phyloP scores from a whole-genome alignment of 2,888 invertebrate genomes.

The Polyommatus iphigenia region DNA sequence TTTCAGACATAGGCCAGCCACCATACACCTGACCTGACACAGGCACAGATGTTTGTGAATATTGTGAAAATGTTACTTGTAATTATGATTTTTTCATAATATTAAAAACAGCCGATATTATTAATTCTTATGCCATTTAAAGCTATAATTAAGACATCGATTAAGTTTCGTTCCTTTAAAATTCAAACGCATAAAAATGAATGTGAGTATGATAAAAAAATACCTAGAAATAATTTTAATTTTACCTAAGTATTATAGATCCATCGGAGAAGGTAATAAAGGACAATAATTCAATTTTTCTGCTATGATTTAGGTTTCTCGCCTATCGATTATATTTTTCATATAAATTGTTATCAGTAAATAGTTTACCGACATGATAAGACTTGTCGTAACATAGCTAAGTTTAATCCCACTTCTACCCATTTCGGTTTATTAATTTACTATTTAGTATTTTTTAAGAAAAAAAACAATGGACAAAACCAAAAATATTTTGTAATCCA shows the following conservation, averaged over 20 bases:
- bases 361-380: not conserved
- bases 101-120: too few relatives aligned
- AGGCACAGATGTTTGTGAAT: not conserved
- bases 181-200: too few relatives aligned
- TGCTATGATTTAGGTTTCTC: too few relatives aligned
- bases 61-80: not conserved
- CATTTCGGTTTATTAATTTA: too few relatives aligned
- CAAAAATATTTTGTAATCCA: not conserved
- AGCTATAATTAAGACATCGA: not conserved
- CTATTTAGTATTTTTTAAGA: not conserved
- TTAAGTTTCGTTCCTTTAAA: too few relatives aligned
- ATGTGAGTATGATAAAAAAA: too few relatives aligned
- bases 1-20: not conserved
- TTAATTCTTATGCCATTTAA: too few relatives aligned
- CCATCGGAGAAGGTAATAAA: too few relatives aligned
- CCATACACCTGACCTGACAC: conserved; percentile 5
- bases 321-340: too few relatives aligned
- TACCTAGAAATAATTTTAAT: too few relatives aligned
- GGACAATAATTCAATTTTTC: too few relatives aligned
- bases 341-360: not conserved
- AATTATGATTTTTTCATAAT: not conserved
- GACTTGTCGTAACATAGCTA: not conserved
- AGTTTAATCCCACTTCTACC: not conserved
- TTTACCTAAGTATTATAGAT: too few relatives aligned
- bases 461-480: not conserved